A percentile compares a stretch with the other conserved stretches of the same genome.
phyloP scores from a whole-genome alignment of 53 echinoderm and acorn worm genomes.

The Echinometra lucunter region DNA sequence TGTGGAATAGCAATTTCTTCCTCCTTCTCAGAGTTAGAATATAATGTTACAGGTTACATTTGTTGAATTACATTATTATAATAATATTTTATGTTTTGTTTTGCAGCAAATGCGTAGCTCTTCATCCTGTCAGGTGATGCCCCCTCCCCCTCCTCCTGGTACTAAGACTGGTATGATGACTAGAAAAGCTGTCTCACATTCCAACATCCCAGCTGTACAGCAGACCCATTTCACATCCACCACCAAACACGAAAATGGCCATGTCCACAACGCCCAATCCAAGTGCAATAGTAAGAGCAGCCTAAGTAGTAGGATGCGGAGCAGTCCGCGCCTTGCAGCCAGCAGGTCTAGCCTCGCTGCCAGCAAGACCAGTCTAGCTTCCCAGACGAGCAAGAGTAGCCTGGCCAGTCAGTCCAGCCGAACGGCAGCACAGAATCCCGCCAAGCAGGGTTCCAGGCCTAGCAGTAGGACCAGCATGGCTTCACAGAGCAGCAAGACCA shows the following conservation, averaged over 20 bases:
- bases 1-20: no score
- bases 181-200: slow-evolving; percentile 14
- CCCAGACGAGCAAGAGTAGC: no score
- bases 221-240: neutral
- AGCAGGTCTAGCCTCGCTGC: slow-evolving; percentile 19
- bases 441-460: neutral
- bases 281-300: slow-evolving; percentile 17
- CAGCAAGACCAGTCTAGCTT: slow-evolving; percentile 13
- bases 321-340: neutral
- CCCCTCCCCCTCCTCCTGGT: slow-evolving; percentile 74
- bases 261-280: neutral
- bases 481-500: neutral
- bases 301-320: neutral
- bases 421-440: neutral
- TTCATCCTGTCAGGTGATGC: slow-evolving; percentile 75
- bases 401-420: neutral
- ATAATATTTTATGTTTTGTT: neutral
- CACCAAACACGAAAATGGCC: neutral
- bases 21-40: no score
- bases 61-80: no score
- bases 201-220: slow-evolving; percentile 57
- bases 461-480: slow-evolving; percentile 33
- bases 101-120: slow-evolving; percentile 63
- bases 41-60: no score
- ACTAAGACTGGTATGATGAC: slow-evolving; percentile 22